Evolutionary conservation across 2,113 vertebrate species (phyloP), one percentile per base, ranked within the genome.

Genomic region (Orientallactaga bullata): DNA sequence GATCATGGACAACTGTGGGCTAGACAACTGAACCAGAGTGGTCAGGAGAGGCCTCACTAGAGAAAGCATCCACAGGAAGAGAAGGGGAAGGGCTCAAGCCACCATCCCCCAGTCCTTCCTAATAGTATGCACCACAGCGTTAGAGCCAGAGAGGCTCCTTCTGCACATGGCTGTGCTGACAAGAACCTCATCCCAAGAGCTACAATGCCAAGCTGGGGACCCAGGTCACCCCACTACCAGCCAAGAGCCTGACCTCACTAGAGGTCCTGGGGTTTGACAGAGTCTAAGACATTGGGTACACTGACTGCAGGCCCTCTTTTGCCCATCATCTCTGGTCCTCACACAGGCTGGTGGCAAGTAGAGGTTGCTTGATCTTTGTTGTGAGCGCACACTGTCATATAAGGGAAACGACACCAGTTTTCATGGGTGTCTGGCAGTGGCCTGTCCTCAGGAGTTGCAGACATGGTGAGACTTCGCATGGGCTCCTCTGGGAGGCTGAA

Each of bases 331-430:
- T n/a, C n/a, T n/a, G 73, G 78, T 63, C 61, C n/a, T 66, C 13
- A 9, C 4, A 65, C 93, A 1, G 0, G 68, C 85, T 0, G 0
- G 55, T 95, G 91, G 90, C 92, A 82, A 91, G 82, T 85, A 93
- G 13, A 0, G 90, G 95, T 93, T 39, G 17, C 86, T 95, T 79
- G 88, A 10, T 96, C 96, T 96, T 77, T 88, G 96, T 58, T 2
- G 69, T 77, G 39, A 72, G 91, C 51, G 0, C 88, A 90, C 95
- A 95, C 96, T 96, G 95, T 92, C 74, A 92, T 85, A 84, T 96
- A 97, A 97, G 91, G 63, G 28, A 97, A 97, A 97, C 96, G 96
- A 63, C 3, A 85, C 16, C 55, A 90, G 78, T 85, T 94, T 96
- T 85, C 0, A 1, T 5, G 79, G 94, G 90, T 7, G 10, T 12